Evolutionary conservation across 2,113 vertebrate species (phyloP), one percentile per base, ranked within the genome.

Genomic region (Gnathonemus echidnorhynchus): DNA sequence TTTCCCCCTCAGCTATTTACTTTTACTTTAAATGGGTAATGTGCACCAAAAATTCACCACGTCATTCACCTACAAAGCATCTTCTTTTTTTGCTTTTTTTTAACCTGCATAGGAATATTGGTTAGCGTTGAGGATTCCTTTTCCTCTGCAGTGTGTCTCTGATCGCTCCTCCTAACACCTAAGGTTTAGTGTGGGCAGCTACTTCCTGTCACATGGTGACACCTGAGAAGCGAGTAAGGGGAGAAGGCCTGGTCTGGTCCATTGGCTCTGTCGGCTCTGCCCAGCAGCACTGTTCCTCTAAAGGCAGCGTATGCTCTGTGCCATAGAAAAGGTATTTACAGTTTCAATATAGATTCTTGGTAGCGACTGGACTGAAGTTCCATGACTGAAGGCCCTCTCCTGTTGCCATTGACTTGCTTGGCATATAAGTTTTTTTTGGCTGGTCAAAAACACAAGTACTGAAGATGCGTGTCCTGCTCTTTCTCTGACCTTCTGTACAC

Each of bases 291-390:
- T 15, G 85, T 86, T 86, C 85, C 85, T n/a, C 5, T 88, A 83
- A 52, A 49, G 88, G 13, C 87, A 50, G 62, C 2, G 80, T 56
- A 9, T 50, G 42, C 87, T 49, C 91, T 89, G 89, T 89, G 77
- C 45, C 80, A 27, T 46, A 90, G 21, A 50, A 92, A 90, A 88
- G 70, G 89, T 91, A 88, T 92, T 92, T 48, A 88, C 90, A 46
- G 49, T 89, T 90, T 90, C 91, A 80, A 74, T 91, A 87, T 91
- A 24, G 87, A 85, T 91, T 87, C 15, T 66, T 86, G 88, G 91
- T 62, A 90, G 86, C 89, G 77, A 21, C 77, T 88, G 19, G 66
- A 21, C 86, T 88, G n/a, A 42, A 42, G 77, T 92, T 90, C 70
- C 8, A 27, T 84, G 39, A 7, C 58, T 74, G 62, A 48, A 86